A percentile compares a stretch with the other conserved stretches of the same genome.
Evolutionary conservation across 2,797 vertebrate species (phyloP).

Genomic region (Myotis myotis): DNA sequence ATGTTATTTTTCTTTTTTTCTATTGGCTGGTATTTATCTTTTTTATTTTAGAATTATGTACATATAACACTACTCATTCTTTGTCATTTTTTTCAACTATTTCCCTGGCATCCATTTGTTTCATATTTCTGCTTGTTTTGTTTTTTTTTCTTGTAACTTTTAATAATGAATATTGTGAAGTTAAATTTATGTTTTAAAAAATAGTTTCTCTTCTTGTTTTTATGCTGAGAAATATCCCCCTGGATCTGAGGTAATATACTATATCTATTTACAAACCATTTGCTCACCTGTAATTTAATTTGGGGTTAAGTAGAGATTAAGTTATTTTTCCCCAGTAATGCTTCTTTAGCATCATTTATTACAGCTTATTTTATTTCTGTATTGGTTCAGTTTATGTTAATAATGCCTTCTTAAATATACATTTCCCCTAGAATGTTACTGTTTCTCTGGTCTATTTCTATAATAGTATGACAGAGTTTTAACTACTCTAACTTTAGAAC

Average conservation of each 20-base stretch:
- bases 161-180: not conserved
- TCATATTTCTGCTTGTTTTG: constrained; percentile 13
- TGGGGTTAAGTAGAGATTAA: not conserved
- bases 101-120: not conserved
- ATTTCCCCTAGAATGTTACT: not conserved
- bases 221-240: not conserved
- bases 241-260: not conserved
- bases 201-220: not conserved
- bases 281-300: not conserved
- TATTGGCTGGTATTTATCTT: not conserved
- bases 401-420: not conserved
- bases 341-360: not conserved
- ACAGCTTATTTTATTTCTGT: not conserved
- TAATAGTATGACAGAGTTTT: not conserved
- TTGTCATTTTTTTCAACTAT: not conserved
- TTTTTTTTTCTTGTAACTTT: constrained; percentile 23
- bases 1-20: not conserved
- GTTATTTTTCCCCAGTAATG: not conserved
- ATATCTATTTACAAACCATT: not conserved
- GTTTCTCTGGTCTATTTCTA: not conserved
- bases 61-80: not conserved
- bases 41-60: not conserved
- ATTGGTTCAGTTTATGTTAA: not conserved
- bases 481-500: not conserved
- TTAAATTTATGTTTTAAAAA: not conserved